Base-by-base conservation (phyloP, 2,113 vertebrate species). In the Chaetorhynchus papuensis region DNA sequence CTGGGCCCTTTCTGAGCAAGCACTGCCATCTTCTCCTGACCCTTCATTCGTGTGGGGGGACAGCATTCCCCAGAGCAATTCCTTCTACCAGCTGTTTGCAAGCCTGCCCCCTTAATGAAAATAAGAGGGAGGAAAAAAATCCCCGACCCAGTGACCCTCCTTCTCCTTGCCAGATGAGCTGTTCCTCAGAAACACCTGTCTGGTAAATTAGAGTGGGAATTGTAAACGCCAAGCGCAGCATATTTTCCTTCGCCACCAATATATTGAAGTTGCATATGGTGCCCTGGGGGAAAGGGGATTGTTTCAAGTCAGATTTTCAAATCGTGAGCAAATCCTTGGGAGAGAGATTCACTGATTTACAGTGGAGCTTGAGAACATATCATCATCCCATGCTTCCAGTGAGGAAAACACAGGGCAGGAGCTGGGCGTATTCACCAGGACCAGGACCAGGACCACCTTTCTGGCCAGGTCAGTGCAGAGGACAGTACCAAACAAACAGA, bases 271-370 rank as follows among this genome's bases (percentile, higher is more conserved):
- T 95, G 94, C 87, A 57, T 93, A 91, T 88, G 84, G 91, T 74
- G 82, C 96, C 75, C 91, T 92, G 39, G 93, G 93, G 96, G 68
- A 90, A 95, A 96, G 87, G 59, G 2, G 13, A 92, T 90, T 96
- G 93, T 96, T 96, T 97, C 90, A 95, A 96, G 94, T 94, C 93
- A 94, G 94, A 95, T 96, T 97, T 96, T 93, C 96, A 96, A 96
- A 61, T 96, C 15, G n/a, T 87, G 92, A 96, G 87, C 94, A 91
- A 96, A 96, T 95, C 93, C 93, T 90, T 93, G 85, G 68, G 93
- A 96, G 93, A 86, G 94, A 95, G 79, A 88, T 95, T 90, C 6
- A 6, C 75, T 95, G 93, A 96, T 97, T 96, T 96, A 90, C 92
- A 66, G 90, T 13, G 75, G 82, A 37, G 56, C 76, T 80, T 59